Evolutionary conservation across 2,888 invertebrate species (phyloP).

Genomic region (Cantharis flavilabris): DNA sequence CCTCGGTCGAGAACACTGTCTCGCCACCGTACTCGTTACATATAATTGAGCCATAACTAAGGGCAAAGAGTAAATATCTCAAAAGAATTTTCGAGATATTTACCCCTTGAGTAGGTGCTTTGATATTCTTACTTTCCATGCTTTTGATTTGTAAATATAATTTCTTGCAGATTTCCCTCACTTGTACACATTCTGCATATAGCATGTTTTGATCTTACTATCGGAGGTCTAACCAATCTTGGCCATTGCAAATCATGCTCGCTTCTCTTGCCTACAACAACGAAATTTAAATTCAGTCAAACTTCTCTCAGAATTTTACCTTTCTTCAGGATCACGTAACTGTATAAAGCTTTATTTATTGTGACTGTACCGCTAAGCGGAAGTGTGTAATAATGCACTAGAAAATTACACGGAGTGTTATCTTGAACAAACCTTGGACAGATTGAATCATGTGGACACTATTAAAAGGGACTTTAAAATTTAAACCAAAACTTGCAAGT

Average conservation of each 20-base stretch:
- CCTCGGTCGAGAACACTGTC: no score
- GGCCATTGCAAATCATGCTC: constrained; percentile 72
- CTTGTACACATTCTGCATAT: constrained; percentile 80
- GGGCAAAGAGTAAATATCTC: no score
- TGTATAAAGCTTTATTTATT: constrained; percentile 65
- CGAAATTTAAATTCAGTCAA: constrained; percentile 6
- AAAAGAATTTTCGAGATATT: no score
- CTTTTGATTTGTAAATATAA: constrained; percentile 75
- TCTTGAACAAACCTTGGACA: constrained; percentile 75
- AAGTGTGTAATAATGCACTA: constrained; percentile 64
- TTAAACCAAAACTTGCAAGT: constrained; percentile 7
- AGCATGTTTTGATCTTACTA: constrained; percentile 71
- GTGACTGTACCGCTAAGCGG: constrained; percentile 57
- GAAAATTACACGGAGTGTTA: constrained; percentile 79
- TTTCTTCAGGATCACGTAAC: constrained; percentile 83
- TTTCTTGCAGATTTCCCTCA: constrained; percentile 73
- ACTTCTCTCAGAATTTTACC: constrained; percentile 57
- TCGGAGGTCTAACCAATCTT: constrained; percentile 73
- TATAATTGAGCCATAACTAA: no score
- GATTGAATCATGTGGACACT: constrained; percentile 80
- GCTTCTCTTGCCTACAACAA: constrained; percentile 52
- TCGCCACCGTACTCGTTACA: no score
- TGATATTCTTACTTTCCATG: constrained; percentile 68
- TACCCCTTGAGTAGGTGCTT: not conserved
- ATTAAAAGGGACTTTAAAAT: constrained; percentile 38